Conservation (phyloP, 2,113 vertebrate species). For the Murina feae region DNA sequence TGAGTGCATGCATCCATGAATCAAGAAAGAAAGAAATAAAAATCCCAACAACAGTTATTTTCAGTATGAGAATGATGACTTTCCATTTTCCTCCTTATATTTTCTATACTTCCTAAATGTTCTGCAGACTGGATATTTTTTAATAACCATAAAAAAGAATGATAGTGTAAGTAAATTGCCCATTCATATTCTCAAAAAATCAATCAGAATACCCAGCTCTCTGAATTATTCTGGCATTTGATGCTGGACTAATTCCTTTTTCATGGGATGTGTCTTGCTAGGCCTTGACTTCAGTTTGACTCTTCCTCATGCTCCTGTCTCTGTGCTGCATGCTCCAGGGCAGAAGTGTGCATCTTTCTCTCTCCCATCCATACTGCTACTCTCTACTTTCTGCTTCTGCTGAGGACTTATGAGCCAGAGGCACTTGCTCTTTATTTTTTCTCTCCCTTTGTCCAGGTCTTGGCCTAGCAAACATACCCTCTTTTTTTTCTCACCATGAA, state of each 20-base stretch:
- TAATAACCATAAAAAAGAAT: background rate
- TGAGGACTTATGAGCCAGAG: background rate
- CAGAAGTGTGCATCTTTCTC: background rate
- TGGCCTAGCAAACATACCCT: background rate
- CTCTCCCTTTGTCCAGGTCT: background rate
- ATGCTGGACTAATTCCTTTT: background rate
- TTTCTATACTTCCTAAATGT: slow-evolving; percentile 7
- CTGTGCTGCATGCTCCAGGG: background rate
- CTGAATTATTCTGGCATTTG: background rate
- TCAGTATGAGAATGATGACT: background rate
- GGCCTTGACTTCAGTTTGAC: background rate
- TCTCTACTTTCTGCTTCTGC: background rate
- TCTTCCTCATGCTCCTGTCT: background rate
- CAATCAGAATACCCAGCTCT: background rate
- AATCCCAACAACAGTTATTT: background rate
- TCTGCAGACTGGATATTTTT: background rate
- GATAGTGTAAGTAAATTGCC: background rate
- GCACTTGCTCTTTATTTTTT: background rate
- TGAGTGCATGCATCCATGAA: background rate
- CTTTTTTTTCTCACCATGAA: background rate
- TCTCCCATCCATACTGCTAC: background rate
- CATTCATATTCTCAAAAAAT: background rate
- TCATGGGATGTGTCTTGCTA: background rate
- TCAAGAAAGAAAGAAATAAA: background rate
- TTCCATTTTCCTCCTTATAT: slow-evolving; percentile 5